Conservation (phyloP, 1,140 invertebrate genomes). For the Lepidurus couesii region DNA sequence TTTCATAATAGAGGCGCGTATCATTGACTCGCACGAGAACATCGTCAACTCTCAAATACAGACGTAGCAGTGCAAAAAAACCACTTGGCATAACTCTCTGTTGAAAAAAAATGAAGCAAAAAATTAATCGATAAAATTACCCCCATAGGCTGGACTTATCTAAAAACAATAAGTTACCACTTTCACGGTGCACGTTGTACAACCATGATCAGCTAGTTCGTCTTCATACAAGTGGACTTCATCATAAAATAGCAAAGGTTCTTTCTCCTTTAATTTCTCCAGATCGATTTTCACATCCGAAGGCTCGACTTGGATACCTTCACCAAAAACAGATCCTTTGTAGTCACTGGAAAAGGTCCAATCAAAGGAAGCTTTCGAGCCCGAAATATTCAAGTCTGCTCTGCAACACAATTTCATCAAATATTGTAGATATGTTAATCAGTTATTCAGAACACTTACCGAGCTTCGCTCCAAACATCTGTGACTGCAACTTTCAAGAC, state of each 20-base stretch:
- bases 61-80: slow-evolving; percentile 85
- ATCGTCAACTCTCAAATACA: slow-evolving; percentile 89
- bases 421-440: neutral
- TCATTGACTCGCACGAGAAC: slow-evolving; percentile 85
- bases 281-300: slow-evolving; percentile 79
- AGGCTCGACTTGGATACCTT: slow-evolving; percentile 48
- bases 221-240: slow-evolving; percentile 95
- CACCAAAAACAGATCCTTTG: slow-evolving; percentile 68
- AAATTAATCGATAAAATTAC: slow-evolving; percentile 32
- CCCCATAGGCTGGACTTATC: neutral
- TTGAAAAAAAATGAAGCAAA: slow-evolving; percentile 18
- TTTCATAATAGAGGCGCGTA: slow-evolving; percentile 83
- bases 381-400: slow-evolving; percentile 29
- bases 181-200: slow-evolving; percentile 82
- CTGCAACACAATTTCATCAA: slow-evolving; percentile 19
- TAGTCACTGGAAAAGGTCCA: slow-evolving; percentile 98
- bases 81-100: slow-evolving; percentile 91
- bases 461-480: slow-evolving; percentile 78
- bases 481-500: slow-evolving; percentile 66
- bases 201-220: slow-evolving; percentile 96
- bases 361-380: slow-evolving; percentile 80
- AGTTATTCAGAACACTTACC: slow-evolving; percentile 40
- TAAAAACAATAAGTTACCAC: slow-evolving; percentile 60
- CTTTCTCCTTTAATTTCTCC: slow-evolving; percentile 79
- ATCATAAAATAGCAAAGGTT: slow-evolving; percentile 91